Evolutionary conservation across 2,888 invertebrate genomes (phyloP).

Genomic region (Trissolcus brochymenae): DNA sequence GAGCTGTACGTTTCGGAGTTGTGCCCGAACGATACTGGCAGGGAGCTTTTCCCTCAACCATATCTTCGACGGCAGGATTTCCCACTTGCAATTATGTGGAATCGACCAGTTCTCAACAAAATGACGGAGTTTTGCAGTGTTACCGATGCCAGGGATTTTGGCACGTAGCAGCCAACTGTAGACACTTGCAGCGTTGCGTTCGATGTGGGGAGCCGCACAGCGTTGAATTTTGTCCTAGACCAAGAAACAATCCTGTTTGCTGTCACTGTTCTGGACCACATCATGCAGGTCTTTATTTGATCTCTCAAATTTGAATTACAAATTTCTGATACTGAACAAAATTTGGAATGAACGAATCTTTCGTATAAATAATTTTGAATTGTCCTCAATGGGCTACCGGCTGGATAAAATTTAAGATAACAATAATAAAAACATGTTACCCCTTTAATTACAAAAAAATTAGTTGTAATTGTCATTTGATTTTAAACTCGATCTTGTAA

Average conservation of each 20-base stretch:
- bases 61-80: constrained; percentile 18
- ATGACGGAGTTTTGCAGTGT: constrained; percentile 77
- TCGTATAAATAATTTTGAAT: too few relatives aligned
- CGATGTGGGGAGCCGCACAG: constrained; percentile 78
- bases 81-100: constrained; percentile 51
- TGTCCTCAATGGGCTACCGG: too few relatives aligned
- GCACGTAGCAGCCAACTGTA: constrained; percentile 78
- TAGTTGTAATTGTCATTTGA: not conserved
- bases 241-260: constrained; percentile 77
- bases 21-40: constrained; percentile 74
- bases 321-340: not conserved
- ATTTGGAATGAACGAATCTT: too few relatives aligned
- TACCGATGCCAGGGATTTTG: constrained; percentile 79
- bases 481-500: not conserved
- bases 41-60: constrained; percentile 17
- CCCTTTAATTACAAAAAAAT: not conserved
- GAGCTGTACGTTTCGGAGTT: constrained; percentile 75
- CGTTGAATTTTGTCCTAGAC: constrained; percentile 77
- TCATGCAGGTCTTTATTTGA: constrained; percentile 75
- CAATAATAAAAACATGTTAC: not conserved
- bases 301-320: not conserved
- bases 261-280: constrained; percentile 79
- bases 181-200: constrained; percentile 77
- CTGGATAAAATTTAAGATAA: too few relatives aligned
- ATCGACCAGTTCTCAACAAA: constrained; percentile 62